Conservation (phyloP, 2,888 invertebrate species). For the Cheilosia impressa region DNA sequence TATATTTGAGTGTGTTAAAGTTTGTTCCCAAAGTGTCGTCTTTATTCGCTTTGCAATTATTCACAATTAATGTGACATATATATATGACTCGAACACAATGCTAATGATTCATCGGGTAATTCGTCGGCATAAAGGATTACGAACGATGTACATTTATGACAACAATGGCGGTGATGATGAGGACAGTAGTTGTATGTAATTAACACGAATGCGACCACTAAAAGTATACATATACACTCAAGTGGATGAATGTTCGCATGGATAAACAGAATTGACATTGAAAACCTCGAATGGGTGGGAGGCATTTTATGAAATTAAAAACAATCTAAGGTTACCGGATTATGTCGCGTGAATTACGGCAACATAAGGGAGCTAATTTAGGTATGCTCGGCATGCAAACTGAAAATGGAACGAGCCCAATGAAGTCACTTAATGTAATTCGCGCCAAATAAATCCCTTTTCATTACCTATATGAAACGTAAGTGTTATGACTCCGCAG, state of each 20-base stretch:
- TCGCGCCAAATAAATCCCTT: neutral
- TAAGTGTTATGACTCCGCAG: neutral
- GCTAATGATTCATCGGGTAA: slow-evolving; percentile 58
- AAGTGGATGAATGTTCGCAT: slow-evolving; percentile 13
- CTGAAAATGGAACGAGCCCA: neutral
- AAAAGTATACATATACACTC: neutral
- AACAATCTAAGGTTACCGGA: slow-evolving; percentile 17
- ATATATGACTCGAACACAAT: slow-evolving; percentile 24
- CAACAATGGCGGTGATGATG: slow-evolving; percentile 17
- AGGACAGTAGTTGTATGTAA: neutral
- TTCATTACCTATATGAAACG: no score
- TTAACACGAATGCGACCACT: slow-evolving; percentile 40
- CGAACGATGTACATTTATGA: slow-evolving; percentile 12
- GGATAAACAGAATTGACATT: slow-evolving; percentile 42
- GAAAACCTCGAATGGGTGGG: neutral
- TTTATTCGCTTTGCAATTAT: slow-evolving; percentile 48
- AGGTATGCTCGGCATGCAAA: slow-evolving; percentile 24
- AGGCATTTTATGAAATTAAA: slow-evolving; percentile 34
- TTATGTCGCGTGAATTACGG: slow-evolving; percentile 26
- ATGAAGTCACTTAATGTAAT: slow-evolving; percentile 19
- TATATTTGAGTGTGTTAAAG: neutral
- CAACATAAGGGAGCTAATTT: neutral
- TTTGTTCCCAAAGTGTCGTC: slow-evolving; percentile 48
- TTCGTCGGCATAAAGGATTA: slow-evolving; percentile 48
- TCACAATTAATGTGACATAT: slow-evolving; percentile 59